These are phyloP conservation scores for Galagoides demidoff DNA, from an alignment of 2,797 vertebrate species.

Conservation along the genomic window DNA sequence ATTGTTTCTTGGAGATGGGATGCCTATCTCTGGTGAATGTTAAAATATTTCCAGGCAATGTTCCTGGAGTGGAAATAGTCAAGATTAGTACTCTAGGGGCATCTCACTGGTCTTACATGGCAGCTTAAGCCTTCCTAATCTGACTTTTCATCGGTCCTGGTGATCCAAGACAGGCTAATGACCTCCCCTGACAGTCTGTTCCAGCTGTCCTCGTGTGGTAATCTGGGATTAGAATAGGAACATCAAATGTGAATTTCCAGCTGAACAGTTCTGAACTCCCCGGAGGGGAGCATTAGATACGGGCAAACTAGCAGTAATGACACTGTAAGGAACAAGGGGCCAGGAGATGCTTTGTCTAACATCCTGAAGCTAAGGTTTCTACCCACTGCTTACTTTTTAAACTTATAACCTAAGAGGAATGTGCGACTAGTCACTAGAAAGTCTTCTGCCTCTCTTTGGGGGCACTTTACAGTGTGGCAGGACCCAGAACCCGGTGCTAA, in stretches of 20 bases:
- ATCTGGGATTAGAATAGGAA: constrained; percentile 59
- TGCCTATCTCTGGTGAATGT: not conserved
- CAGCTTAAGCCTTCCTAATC: constrained; percentile 55
- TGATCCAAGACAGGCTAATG: constrained; percentile 47
- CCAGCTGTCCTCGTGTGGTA: not conserved
- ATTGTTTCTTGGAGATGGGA: not conserved
- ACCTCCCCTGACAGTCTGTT: not conserved
- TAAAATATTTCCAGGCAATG: not conserved
- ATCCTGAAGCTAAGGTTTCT: not conserved
- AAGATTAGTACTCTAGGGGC: not conserved
- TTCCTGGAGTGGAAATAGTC: constrained; percentile 23
- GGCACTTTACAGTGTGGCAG: not conserved
- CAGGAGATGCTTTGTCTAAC: not conserved
- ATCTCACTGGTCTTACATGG: not conserved
- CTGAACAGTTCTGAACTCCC: constrained; percentile 39
- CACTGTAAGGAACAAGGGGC: not conserved
- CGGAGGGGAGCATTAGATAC: not conserved
- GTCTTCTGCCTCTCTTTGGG: not conserved
- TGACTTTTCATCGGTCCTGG: constrained; percentile 50
- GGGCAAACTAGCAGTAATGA: not conserved
- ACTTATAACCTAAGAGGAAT: not conserved
- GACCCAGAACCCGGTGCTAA: not conserved
- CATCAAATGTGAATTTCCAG: constrained; percentile 59
- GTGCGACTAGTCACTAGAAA: not conserved
- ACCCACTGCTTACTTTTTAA: not conserved